Evolutionary conservation across 2,113 vertebrate species (phyloP).

Genomic region (Salvelinus alpinus): DNA sequence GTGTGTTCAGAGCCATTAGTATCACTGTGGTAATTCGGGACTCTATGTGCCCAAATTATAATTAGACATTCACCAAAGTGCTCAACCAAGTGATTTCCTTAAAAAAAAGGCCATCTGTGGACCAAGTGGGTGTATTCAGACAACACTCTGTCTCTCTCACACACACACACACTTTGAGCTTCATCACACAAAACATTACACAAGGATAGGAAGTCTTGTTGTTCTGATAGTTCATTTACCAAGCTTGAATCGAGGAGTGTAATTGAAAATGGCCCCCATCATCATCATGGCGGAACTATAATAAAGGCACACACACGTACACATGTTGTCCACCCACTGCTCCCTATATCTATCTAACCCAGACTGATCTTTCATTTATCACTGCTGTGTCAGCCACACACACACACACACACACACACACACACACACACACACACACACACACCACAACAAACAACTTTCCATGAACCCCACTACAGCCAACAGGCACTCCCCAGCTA

Average conservation of each 20-base stretch:
- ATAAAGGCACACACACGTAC: too few species aligned
- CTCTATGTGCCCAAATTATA: slow-evolving; percentile 40
- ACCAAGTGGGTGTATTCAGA: neutral
- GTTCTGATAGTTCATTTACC: slow-evolving; percentile 47
- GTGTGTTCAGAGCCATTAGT: slow-evolving; percentile 40
- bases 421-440: neutral
- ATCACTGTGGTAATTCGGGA: slow-evolving; percentile 49
- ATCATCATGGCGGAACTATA: neutral
- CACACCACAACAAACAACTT: too few species aligned
- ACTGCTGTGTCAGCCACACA: neutral
- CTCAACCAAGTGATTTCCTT: slow-evolving; percentile 34
- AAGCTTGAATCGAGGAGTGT: slow-evolving; percentile 36
- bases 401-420: too few species aligned
- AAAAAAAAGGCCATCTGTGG: slow-evolving; percentile 40
- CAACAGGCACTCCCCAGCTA: too few species aligned
- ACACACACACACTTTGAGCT: slow-evolving; percentile 3
- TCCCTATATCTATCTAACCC: neutral
- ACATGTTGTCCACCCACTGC: too few species aligned
- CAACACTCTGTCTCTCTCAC: too few species aligned
- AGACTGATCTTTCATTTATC: neutral
- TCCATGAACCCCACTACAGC: too few species aligned
- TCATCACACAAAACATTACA: slow-evolving; percentile 18
- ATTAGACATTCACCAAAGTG: slow-evolving; percentile 43
- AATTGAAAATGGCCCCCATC: slow-evolving; percentile 49
- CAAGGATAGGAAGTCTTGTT: neutral